Percentiles rank a stretch among this genome's conserved stretches.
Evolutionary conservation across 2,888 invertebrate species (phyloP).

Genomic region (Strigamia crassipes): DNA sequence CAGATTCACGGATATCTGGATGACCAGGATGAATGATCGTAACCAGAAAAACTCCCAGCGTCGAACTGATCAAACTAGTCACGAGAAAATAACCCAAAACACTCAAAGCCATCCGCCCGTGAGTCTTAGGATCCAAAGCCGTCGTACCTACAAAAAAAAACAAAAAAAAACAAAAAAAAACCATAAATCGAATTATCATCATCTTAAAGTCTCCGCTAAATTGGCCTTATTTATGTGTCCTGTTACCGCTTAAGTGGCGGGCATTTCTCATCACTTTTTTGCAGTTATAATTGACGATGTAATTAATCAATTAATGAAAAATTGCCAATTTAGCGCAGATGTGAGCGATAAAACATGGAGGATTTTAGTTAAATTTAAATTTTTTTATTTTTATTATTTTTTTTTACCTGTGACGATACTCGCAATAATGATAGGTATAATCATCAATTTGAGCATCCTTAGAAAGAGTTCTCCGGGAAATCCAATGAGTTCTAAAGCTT

Average conservation of each 20-base stretch:
- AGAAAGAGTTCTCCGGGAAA: conserved; percentile 43
- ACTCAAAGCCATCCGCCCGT: conserved; percentile 81
- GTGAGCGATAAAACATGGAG: background rate
- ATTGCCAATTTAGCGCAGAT: background rate
- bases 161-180: conserved; percentile 52
- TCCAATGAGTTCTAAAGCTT: background rate
- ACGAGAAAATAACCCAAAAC: conserved; percentile 79
- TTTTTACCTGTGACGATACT: conserved; percentile 43
- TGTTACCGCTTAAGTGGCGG: background rate
- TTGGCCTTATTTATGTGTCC: conserved; percentile 1
- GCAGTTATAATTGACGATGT: background rate
- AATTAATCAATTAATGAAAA: background rate
- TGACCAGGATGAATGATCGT: conserved; percentile 77
- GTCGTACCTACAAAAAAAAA: conserved; percentile 69
- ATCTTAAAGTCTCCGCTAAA: too few species aligned
- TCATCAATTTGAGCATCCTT: conserved; percentile 5
- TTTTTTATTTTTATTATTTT: background rate
- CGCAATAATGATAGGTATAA: conserved; percentile 29
- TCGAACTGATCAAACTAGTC: conserved; percentile 79
- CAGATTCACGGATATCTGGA: conserved; percentile 61
- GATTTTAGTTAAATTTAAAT: too few species aligned
- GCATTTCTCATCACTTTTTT: background rate
- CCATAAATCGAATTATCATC: too few species aligned
- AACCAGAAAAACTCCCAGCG: conserved; percentile 75
- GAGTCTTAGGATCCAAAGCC: conserved; percentile 81